Conservation (phyloP, 92 coral and sea anemone genomes). For the Virgularia gustaviana region DNA sequence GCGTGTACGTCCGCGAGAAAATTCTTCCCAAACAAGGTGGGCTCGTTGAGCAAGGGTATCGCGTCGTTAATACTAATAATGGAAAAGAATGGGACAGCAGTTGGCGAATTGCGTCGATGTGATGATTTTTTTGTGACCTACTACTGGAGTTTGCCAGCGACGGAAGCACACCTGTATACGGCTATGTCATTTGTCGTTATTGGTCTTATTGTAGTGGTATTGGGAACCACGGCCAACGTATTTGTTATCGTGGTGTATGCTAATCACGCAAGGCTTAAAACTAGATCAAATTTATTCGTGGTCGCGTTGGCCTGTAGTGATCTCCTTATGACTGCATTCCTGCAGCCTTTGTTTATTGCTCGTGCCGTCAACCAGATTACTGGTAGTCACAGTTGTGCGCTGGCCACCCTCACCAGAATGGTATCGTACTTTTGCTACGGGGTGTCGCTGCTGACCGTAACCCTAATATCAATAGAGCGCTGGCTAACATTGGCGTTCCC, state of each 20-base stretch:
- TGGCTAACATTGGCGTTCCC: conserved; percentile 20
- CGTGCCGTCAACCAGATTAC: neutral
- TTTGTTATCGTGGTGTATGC: neutral
- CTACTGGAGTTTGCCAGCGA: conserved; percentile 19
- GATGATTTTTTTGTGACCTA: conserved; percentile 8
- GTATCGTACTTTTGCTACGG: neutral
- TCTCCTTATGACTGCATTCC: neutral
- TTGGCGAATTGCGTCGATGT: neutral
- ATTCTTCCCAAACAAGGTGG: too few relatives aligned
- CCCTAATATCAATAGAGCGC: conserved; percentile 15
- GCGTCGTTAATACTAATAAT: neutral
- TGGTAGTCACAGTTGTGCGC: neutral
- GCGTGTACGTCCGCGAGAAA: too few relatives aligned
- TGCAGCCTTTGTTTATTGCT: neutral
- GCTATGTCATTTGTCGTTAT: neutral
- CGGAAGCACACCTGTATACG: neutral
- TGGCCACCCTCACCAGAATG: neutral
- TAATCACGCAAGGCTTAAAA: neutral
- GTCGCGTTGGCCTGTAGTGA: conserved; percentile 15
- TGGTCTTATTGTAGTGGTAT: neutral
- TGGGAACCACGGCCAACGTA: neutral
- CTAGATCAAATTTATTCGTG: neutral
- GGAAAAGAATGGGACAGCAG: neutral
- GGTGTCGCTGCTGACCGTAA: conserved; percentile 10
- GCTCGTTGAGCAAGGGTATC: too few relatives aligned